A percentile compares a stretch with the other conserved stretches of the same genome.
phyloP scores from a whole-genome alignment of 2,888 invertebrate genomes.

The Tortrix viridana region DNA sequence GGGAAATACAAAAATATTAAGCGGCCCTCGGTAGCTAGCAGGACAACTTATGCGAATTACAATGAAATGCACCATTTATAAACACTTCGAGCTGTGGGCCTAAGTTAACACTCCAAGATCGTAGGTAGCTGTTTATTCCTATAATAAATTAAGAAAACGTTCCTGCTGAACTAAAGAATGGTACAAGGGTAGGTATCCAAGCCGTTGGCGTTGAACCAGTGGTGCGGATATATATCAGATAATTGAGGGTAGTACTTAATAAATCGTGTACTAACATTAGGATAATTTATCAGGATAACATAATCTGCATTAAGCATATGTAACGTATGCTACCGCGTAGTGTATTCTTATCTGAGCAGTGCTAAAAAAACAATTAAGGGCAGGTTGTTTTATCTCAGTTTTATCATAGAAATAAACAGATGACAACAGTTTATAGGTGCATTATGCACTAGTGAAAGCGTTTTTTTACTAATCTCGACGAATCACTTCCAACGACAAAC shows the following conservation, averaged over 20 bases:
- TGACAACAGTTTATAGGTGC: conserved; percentile 49
- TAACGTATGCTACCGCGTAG: not conserved
- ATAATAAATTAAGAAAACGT: conserved; percentile 22
- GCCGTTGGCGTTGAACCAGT: too few relatives aligned
- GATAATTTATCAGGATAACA: too few relatives aligned
- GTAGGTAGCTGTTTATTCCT: conserved; percentile 44
- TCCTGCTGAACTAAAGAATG: not conserved
- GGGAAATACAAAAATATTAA: conserved; percentile 84
- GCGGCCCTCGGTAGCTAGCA: conserved; percentile 73
- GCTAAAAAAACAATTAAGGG: not conserved
- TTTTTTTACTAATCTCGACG: conserved; percentile 63
- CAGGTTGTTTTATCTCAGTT: not conserved
- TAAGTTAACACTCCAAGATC: conserved; percentile 77
- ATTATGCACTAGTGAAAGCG: conserved; percentile 66
- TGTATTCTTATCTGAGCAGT: not conserved
- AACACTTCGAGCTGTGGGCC: conserved; percentile 62
- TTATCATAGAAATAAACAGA: conserved; percentile 30
- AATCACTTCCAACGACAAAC: conserved; percentile 66
- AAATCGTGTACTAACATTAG: too few relatives aligned
- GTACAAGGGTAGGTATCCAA: not conserved
- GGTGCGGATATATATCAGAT: too few relatives aligned
- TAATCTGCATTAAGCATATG: too few relatives aligned
- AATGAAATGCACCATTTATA: conserved; percentile 72
- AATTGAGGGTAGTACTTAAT: too few relatives aligned
- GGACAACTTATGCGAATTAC: conserved; percentile 59